Percentiles rank a stretch among this genome's conserved stretches.
Evolutionary conservation across 2,888 invertebrate species (phyloP).

Genomic region (Belgica antarctica): DNA sequence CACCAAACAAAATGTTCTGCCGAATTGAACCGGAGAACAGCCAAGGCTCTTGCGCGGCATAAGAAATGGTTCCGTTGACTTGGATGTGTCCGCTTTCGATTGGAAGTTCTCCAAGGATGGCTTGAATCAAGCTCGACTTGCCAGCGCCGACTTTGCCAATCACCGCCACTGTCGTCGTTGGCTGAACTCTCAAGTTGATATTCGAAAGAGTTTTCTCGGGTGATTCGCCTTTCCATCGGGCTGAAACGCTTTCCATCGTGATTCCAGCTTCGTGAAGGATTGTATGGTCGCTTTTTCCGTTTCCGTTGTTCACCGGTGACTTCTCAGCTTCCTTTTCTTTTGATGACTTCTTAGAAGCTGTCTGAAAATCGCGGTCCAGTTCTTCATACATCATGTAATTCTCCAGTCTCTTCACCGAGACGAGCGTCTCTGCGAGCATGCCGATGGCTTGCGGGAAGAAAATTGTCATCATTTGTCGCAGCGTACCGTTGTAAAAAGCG

Average conservation of each 20-base stretch:
- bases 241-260: slow-evolving; percentile 62
- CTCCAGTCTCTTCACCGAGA: slow-evolving; percentile 60
- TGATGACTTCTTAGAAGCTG: too few species aligned
- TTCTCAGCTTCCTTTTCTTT: not conserved
- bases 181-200: slow-evolving; percentile 64
- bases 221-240: slow-evolving; percentile 66
- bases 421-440: slow-evolving; percentile 62
- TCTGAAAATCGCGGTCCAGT: not conserved
- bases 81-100: slow-evolving; percentile 58
- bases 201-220: slow-evolving; percentile 66
- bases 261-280: slow-evolving; percentile 55
- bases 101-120: slow-evolving; percentile 58
- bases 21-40: slow-evolving; percentile 67
- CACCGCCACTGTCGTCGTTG: slow-evolving; percentile 64
- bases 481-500: slow-evolving; percentile 79
- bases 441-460: slow-evolving; percentile 61
- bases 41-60: slow-evolving; percentile 85
- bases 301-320: not conserved
- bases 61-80: slow-evolving; percentile 64
- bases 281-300: not conserved
- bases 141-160: slow-evolving; percentile 72
- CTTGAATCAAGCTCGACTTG: slow-evolving; percentile 60
- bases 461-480: not conserved
- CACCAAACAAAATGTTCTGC: slow-evolving; percentile 63
- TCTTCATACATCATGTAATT: slow-evolving; percentile 59